Percentiles rank a stretch among this genome's conserved stretches.
Conservation (phyloP, 2,888 invertebrate genomes). For the Synanthedon myopaeformis region DNA sequence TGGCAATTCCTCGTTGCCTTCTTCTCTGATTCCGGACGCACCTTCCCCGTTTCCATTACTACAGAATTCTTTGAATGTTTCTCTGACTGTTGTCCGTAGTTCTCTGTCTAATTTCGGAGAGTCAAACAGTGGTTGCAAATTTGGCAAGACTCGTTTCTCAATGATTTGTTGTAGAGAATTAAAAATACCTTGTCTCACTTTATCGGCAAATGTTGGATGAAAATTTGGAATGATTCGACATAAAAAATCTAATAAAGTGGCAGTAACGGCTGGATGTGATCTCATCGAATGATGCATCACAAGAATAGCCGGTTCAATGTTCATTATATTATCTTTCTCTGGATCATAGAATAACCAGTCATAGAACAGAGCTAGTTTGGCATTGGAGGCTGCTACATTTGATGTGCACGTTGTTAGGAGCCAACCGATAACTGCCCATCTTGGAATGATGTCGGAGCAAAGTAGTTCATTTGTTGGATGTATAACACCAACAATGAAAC, state of each 20-base stretch:
- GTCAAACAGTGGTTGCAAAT: slow-evolving; percentile 87
- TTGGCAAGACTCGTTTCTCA: slow-evolving; percentile 92
- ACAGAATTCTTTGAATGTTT: slow-evolving; percentile 93
- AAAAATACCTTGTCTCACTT: slow-evolving; percentile 84
- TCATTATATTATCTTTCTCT: slow-evolving; percentile 94
- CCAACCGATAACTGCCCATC: slow-evolving; percentile 97
- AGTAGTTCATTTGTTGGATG: slow-evolving; percentile 93
- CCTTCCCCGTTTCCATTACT: slow-evolving; percentile 65
- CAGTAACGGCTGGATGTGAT: slow-evolving; percentile 91
- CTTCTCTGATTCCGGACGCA: slow-evolving; percentile 58
- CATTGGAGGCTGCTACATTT: slow-evolving; percentile 89
- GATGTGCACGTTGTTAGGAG: slow-evolving; percentile 91
- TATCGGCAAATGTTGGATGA: slow-evolving; percentile 81
- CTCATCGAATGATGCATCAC: slow-evolving; percentile 95
- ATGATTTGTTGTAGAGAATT: slow-evolving; percentile 87
- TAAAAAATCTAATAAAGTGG: slow-evolving; percentile 89
- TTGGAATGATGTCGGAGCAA: slow-evolving; percentile 93
- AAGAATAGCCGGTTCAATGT: slow-evolving; percentile 93
- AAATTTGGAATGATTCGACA: slow-evolving; percentile 92
- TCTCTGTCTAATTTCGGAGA: slow-evolving; percentile 89
- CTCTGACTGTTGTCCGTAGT: slow-evolving; percentile 84
- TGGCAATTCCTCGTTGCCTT: slow-evolving; percentile 48
- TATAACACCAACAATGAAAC: slow-evolving; percentile 93
- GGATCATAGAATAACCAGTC: slow-evolving; percentile 95
- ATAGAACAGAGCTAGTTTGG: slow-evolving; percentile 91